Base-by-base conservation (phyloP, 2,113 vertebrate genomes). In the Paramisgurnus dabryanus region DNA sequence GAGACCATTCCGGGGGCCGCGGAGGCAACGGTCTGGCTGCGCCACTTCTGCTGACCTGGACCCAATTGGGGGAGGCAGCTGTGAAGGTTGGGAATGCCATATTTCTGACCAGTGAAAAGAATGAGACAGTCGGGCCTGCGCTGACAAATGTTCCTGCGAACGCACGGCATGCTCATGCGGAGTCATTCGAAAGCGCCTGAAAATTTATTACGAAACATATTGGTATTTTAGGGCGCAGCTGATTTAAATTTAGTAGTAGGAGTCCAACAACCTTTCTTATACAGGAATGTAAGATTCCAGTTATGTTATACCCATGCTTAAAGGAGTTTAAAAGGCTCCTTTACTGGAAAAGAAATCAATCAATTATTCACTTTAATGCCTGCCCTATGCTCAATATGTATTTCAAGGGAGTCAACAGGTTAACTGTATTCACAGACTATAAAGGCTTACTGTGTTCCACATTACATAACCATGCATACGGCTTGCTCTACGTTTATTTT, bases 121-220 rank as follows among this genome's bases (percentile, higher is more conserved):
- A 43, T 50, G 68, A 88, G 89, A 91, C 92, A 92, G 89, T 92
- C 91, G 90, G 87, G 83, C 64, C 79, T 72, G 81, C 60, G 80
- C 79, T 86, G 86, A 91, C 89, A 93, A 89, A 91, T 93, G 91
- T 89, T 86, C 81, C 71, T 85, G 18, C 6, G 45, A 72, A 40
- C 58, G 15, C 63, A 76, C 74, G 27, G 13, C 80, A 72, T 65
- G 72, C 66, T 71, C n/a, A 41, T 55, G 72, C 18, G 65, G 67
- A 80, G 85, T 91, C 88, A 89, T 91, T 91, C 91, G 89, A 87
- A 67, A 83, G 75, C 70, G 86, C 87, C 81, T 88, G 91, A 81
- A 88, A 91, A 92, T 93, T 84, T 93, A 93, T 91, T 89, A 89
- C 89, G 88, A 89, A 90, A 92, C 90, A 85, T 92, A 92, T 90